phyloP scores from a whole-genome alignment of 1,140 invertebrate species.

The Drosophila tani region DNA sequence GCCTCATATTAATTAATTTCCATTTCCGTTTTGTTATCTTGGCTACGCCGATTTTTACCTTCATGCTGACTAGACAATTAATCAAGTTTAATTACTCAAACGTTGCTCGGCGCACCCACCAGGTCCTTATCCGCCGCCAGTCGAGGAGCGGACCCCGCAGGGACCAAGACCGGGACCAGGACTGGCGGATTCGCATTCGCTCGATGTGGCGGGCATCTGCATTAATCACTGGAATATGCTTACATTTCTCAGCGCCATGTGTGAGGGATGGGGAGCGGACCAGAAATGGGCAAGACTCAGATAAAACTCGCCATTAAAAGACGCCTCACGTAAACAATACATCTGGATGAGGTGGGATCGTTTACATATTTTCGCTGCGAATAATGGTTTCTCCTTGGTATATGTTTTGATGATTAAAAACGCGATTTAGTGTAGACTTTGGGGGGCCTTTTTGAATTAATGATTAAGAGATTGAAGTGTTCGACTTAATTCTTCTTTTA shows the following conservation, averaged over 20 bases:
- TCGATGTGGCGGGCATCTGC: slow-evolving; percentile 54
- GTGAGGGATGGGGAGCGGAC: slow-evolving; percentile 5
- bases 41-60: slow-evolving; percentile 78
- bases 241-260: slow-evolving; percentile 73
- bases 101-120: slow-evolving; percentile 34
- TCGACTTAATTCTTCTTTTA: not conserved
- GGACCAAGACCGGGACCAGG: not conserved
- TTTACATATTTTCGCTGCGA: slow-evolving; percentile 70
- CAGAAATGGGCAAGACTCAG: slow-evolving; percentile 15
- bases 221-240: slow-evolving; percentile 80
- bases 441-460: not conserved
- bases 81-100: slow-evolving; percentile 79
- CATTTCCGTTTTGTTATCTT: slow-evolving; percentile 80
- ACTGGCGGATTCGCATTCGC: slow-evolving; percentile 26
- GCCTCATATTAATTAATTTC: slow-evolving; percentile 78
- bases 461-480: slow-evolving; percentile 3
- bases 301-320: slow-evolving; percentile 62
- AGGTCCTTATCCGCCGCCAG: slow-evolving; percentile 16
- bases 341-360: slow-evolving; percentile 59
- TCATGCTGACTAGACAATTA: slow-evolving; percentile 79
- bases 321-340: slow-evolving; percentile 69
- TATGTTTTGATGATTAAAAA: slow-evolving; percentile 15
- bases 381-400: slow-evolving; percentile 6
- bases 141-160: slow-evolving; percentile 9
- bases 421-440: slow-evolving; percentile 1